phyloP scores from a whole-genome alignment of 2,113 vertebrate genomes.

The Cacatua alba region DNA sequence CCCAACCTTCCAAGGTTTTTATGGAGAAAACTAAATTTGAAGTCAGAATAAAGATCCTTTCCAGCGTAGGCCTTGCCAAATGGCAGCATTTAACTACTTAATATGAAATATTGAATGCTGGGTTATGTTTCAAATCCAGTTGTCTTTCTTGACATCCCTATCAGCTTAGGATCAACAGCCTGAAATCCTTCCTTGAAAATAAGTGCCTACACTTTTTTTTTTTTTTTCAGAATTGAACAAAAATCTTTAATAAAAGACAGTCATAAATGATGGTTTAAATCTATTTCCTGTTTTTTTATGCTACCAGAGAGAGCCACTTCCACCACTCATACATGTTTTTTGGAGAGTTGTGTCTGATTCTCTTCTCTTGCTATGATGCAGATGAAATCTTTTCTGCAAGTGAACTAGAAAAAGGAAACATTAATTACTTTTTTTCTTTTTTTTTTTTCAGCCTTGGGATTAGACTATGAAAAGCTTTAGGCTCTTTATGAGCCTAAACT shows the following conservation, averaged over 20 bases:
- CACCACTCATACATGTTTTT: rapidly evolving
- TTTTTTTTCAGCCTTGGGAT: background rate
- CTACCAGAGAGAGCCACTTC: background rate
- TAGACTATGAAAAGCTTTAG: background rate
- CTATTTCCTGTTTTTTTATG: background rate
- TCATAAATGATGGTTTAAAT: background rate
- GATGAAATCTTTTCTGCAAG: background rate
- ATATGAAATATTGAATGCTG: rapidly evolving
- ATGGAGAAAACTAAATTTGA: background rate
- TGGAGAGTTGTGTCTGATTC: background rate
- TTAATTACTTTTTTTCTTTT: background rate
- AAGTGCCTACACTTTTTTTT: background rate
- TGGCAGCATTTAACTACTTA: rapidly evolving
- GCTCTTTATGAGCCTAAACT: background rate
- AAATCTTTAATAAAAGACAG: background rate
- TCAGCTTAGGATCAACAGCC: background rate
- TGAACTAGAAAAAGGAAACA: background rate
- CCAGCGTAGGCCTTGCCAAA: background rate
- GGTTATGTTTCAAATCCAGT: background rate
- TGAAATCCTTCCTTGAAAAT: background rate
- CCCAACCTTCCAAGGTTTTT: background rate
- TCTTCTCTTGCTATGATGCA: rapidly evolving
- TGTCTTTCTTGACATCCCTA: background rate
- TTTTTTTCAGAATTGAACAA: background rate
- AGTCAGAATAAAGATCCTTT: background rate